Conservation (phyloP, 2,797 vertebrate genomes). For the Alfaro cultratus region DNA sequence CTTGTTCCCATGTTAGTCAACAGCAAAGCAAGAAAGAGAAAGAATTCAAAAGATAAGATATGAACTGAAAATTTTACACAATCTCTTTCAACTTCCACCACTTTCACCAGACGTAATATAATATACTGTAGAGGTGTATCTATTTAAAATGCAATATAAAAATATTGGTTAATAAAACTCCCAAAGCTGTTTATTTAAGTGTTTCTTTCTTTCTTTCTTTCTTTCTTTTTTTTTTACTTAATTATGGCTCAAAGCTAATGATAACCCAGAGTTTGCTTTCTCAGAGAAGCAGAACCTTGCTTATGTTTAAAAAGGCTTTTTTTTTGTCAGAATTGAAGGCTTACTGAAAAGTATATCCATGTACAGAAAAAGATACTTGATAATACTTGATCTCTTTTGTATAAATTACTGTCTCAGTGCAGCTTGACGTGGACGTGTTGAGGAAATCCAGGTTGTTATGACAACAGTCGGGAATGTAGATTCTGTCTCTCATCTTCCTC, state of each 20-base stretch:
- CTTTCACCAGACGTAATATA: background rate
- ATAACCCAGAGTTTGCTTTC: background rate
- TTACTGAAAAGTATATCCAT: background rate
- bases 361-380: background rate
- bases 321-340: background rate
- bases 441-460: background rate
- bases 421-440: background rate
- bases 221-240: background rate
- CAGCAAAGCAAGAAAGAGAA: conserved; percentile 21
- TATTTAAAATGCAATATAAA: background rate
- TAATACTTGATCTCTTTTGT: background rate
- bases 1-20: conserved; percentile 54
- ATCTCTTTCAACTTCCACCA: conserved; percentile 37
- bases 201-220: background rate
- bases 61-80: conserved; percentile 35
- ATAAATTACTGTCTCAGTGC: background rate
- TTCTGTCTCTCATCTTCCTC: background rate
- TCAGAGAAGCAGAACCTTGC: background rate
- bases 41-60: conserved; percentile 17
- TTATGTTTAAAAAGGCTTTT: no score
- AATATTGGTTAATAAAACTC: background rate
- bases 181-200: background rate
- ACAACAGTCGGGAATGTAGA: background rate
- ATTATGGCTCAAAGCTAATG: background rate
- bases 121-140: background rate